Conservation (phyloP, 2,797 vertebrate species). For the Adrianichthys oophorus region DNA sequence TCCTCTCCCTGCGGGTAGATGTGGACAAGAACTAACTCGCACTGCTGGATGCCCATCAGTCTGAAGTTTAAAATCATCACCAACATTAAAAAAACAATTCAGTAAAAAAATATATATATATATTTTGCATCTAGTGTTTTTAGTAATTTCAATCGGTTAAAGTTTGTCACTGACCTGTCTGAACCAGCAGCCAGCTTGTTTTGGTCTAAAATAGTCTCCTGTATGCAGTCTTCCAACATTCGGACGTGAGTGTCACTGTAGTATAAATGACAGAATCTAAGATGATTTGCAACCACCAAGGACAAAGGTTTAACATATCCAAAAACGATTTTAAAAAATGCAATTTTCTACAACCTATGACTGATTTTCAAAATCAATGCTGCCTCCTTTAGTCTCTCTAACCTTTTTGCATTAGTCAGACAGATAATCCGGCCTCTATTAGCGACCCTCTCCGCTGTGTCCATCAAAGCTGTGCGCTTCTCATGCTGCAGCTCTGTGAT, state of each 20-base stretch:
- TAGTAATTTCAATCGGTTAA: no score
- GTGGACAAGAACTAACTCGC: conserved; percentile 94
- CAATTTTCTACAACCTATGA: no score
- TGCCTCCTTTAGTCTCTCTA: not conserved
- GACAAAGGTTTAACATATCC: not conserved
- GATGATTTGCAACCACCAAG: not conserved
- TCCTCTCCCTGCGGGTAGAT: conserved; percentile 96
- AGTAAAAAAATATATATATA: no score
- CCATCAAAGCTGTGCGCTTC: conserved; percentile 87
- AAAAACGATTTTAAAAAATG: not conserved
- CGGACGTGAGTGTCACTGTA: conserved; percentile 96
- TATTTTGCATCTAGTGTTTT: no score
- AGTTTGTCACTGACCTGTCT: conserved; percentile 86
- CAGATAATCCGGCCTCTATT: conserved; percentile 96
- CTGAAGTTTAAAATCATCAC: conserved; percentile 53
- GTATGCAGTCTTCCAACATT: conserved; percentile 97
- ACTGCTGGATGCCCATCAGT: conserved; percentile 97
- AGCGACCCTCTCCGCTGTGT: conserved; percentile 91
- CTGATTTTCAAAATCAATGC: not conserved
- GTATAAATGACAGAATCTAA: not conserved
- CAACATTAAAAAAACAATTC: no score
- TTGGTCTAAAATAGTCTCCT: conserved; percentile 95
- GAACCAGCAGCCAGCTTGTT: conserved; percentile 97
- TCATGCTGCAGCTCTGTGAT: conserved; percentile 95
- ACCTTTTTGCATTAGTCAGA: conserved; percentile 98